Evolutionary conservation across 2,888 invertebrate species (phyloP), one percentile per base, ranked within the genome.

Genomic region (Catocala fraxini): DNA sequence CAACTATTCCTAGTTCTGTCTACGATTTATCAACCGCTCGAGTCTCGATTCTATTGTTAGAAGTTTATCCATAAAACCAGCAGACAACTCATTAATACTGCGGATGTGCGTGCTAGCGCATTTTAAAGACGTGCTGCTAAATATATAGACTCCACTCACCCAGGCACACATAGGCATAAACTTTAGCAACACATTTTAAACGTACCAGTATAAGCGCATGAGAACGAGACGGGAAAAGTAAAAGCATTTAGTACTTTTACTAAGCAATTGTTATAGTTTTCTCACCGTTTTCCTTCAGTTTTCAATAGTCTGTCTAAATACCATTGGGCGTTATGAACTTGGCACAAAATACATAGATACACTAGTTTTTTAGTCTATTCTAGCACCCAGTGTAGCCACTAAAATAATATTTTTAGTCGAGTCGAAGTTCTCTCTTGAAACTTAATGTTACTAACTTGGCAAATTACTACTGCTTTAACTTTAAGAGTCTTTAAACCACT

Each of bases 1-100:
- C 71, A 81, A 83, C 81, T 82, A 84, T 83, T 79, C 67, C 73
- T 73, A 59, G 71, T 72, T 67, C 57, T 52, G 65, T 76, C 63
- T 66, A 64, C 58, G 69, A 70, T 77, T 70, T 75, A 73, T 78
- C 74, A 51, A 54, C 47, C 13, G 7, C 49, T 53, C 15, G 13
- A 62, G 54, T 53, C 33, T 12, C 51, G 56, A 39, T 25, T 62
- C 45, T 63, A 43, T 61, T 68, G 46, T 70, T 66, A 39, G 12
- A 65, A 65, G 10, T 63, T 68, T 58, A 59, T 25, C 6, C 10
- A 61, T 59, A 66, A 67, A 53, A 55, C 56, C 43, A 43, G 48
- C 61, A 48, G 15, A 47, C 25, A 53, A 58, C 65, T 62, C 58
- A 62, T 66, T 62, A 61, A 69, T 70, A 63, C 34, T 61, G 53